These are phyloP conservation scores for Heliopora coerulea DNA, from an alignment of 92 coral and sea anemone species.

Conservation along the genomic window DNA sequence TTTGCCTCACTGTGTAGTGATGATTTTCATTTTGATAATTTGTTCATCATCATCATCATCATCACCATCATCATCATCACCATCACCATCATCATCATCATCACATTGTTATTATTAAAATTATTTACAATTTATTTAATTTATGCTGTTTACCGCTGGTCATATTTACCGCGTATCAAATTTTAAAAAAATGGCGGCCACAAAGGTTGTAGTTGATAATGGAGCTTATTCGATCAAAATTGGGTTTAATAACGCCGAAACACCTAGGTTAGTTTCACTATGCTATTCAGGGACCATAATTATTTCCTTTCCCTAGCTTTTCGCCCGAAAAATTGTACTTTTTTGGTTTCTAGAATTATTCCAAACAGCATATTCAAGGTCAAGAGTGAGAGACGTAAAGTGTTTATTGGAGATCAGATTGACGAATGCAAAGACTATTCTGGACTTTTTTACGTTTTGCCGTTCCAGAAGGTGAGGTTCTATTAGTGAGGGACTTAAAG, in stretches of 20 bases:
- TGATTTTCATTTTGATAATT: no score
- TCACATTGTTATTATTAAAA: no score
- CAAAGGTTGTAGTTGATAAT: constrained; percentile 68
- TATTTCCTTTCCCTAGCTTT: background rate
- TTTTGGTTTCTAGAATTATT: constrained; percentile 52
- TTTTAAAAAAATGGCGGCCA: constrained; percentile 79
- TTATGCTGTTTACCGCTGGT: background rate
- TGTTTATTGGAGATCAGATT: constrained; percentile 89
- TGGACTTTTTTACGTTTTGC: constrained; percentile 84
- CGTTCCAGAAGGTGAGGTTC: constrained; percentile 63
- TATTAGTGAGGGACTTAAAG: background rate
- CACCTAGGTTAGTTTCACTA: constrained; percentile 61
- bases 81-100: no score
- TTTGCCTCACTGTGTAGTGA: no score
- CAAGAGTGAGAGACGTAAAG: constrained; percentile 86
- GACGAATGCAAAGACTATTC: constrained; percentile 96
- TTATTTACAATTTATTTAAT: no score
- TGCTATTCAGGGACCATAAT: background rate
- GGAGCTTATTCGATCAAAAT: constrained; percentile 79
- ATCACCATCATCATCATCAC: no score
- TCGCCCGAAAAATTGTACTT: background rate
- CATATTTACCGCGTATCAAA: background rate
- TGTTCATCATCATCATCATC: no score
- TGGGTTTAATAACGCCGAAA: constrained; percentile 62
- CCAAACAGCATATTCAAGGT: constrained; percentile 93